Evolutionary conservation across 2,888 invertebrate genomes (phyloP), one percentile per base, ranked within the genome.

Genomic region (Ellobium chinense): DNA sequence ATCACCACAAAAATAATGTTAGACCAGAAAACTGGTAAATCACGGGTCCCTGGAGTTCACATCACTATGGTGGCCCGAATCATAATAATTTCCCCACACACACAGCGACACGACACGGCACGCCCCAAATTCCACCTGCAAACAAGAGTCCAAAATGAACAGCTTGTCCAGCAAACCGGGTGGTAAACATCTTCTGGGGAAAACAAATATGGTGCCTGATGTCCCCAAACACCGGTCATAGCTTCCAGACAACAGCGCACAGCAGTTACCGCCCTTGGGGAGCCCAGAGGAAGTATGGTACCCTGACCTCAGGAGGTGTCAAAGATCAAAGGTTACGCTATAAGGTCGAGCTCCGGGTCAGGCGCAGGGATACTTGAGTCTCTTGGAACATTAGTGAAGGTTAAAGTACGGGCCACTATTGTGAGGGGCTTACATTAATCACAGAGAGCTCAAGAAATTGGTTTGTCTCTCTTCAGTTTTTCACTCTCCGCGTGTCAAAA

Each of bases 281-380:
- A 31, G 24, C 58, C 2, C 9, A 36, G 12, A 21, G 18, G 60
- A 60, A 60, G 58, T 27, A 60, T 24, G 14, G 60, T 39, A 29
- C 58, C 34, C n/a, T 60, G 72, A 72, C 58, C 72, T 72, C 60
- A 58, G 54, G 70, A 58, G 70, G 34, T 21, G 70, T 70, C 58
- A 72, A 72, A 72, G 72, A 24, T 34, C 60, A 72, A 58, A 72
- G 72, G 60, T 72, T 60, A 18, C 34, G 37, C 58, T 58, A 56
- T 60, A 72, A 58, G 72, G 72, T 58, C 60, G 34, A 18, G 18
- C 24, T 36, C 31, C 1, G 58, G 36, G 37, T 54, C 31, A 12
- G 0, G 39, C 1, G 7, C 29, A 69, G 31, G 31, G 46, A 2
- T 36, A 1, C 36, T 72, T 14, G 9, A 37, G 36, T 24, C 56